Evolutionary conservation across 1,140 invertebrate species (phyloP), one percentile per base, ranked within the genome.

Genomic region (Campodea augens): DNA sequence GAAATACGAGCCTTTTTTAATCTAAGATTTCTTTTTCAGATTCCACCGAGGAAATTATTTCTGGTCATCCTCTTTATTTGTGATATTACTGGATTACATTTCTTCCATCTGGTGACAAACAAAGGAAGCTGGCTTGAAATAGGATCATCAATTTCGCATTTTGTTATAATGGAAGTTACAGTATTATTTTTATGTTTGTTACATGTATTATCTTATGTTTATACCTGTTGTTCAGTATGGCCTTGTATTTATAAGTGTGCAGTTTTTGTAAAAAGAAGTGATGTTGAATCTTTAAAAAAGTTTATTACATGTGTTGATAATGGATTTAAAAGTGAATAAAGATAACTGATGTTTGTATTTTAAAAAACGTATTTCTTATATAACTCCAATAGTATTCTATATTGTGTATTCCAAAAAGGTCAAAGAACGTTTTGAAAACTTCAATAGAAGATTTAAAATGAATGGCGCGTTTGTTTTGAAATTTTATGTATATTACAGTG

Each of bases 71-170:
- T 90, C 24, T 65, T 89, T 20, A 77, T 85, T 58, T 86, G 80
- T 5, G 85, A 91, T 64, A 64, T 82, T 22, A 86, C 92, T 81
- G 80, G 81, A 1, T 60, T 91, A 50, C 75, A 84, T 55, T 84
- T 90, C 55, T 74, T 91, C 49, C 85, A 80, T 59, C 61, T 77
- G 52, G 81, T 93, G 0, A 75, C 69, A 47, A 89, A 90, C 56
- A 56, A 63, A 71, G 93, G 92, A 13, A 93, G 88, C 52, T 98
- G 93, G 93, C 62, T 95, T 37, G 86, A 97, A 45, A 97, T 98
- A 52, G 93, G 93, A 12, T 70, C 68, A 4, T 71, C 69, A 44
- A 72, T 77, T 39, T 73, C 70, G 45, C 71, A 77, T 52, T 77
- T 71, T 53, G 60, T 75, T 7, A 74, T 77, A 27, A 64, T 67